Evolutionary conservation across 2,113 vertebrate species (phyloP), one percentile per base, ranked within the genome.

Genomic region (Myodes glareolus): DNA sequence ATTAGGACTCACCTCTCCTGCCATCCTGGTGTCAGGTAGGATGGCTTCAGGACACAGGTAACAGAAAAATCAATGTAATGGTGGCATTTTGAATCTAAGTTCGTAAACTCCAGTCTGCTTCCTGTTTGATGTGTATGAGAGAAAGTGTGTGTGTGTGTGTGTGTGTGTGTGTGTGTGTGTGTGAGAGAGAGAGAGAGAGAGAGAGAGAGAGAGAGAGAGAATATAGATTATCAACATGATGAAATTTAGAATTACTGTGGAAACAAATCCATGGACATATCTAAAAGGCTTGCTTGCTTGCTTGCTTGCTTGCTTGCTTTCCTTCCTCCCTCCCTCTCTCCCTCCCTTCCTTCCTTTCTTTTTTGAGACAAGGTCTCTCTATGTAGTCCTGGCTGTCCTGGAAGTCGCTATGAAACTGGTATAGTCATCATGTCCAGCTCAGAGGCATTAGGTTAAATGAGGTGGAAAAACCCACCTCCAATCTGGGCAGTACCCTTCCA

Each of bases 221-320:
- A 13, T 13, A 36, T 7, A 25, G 55, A 84, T 14, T 39, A 25
- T 14, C 23, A 84, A 65, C 27, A 45, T 45, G 39, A 65, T 85
- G 16, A n/a, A 55, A 45, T 31, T 65, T 85, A 85, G 27, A 85
- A 65, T 65, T 27, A 65, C 39, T 29, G 45, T 85, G 25, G 81
- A 63, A 84, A 63, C 2, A 45, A 65, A 45, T 45, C 55, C n/a
- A 36, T 61, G 36, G 55, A 55, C n/a, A 39, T 61, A 82, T 61
- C 36, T 84, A 6, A 16, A 13, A 84, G 23, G 36, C 12, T 27
- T 84, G 16, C 39, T 27, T 63, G 14, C 6, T 36, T 36, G 0
- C 11, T 25, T 4, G 0, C 10, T 33, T 14, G n/a, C 31, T 5
- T 16, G 14, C 4, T 13, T 33, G 0, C 1, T 68, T 5, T 16